Conservation (phyloP, 2,113 vertebrate genomes). For the Gambusia holbrooki region DNA sequence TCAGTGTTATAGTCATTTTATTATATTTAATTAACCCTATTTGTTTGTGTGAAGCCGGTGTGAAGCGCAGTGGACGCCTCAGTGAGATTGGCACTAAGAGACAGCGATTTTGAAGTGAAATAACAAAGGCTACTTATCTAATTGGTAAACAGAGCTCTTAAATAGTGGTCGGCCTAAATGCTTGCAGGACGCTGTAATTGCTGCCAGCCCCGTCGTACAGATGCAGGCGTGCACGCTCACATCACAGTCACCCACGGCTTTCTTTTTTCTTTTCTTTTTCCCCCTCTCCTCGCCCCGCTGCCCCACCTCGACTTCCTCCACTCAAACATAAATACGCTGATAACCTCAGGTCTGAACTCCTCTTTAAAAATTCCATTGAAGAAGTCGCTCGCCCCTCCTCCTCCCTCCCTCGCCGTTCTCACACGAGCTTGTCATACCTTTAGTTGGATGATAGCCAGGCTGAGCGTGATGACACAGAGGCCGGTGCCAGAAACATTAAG, state of each 20-base stretch:
- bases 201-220: slow-evolving; percentile 75
- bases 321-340: slow-evolving; percentile 67
- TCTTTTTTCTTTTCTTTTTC: background rate
- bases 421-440: slow-evolving; percentile 57
- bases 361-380: slow-evolving; percentile 70
- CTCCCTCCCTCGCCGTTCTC: slow-evolving; percentile 31
- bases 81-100: slow-evolving; percentile 72
- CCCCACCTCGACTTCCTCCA: slow-evolving; percentile 40
- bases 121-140: slow-evolving; percentile 84
- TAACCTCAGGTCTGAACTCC: slow-evolving; percentile 68
- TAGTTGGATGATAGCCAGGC: slow-evolving; percentile 56
- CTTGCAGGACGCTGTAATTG: slow-evolving; percentile 84
- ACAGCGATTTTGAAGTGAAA: slow-evolving; percentile 78
- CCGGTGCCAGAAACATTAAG: slow-evolving; percentile 60
- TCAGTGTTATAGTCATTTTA: background rate
- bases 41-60: background rate
- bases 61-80: slow-evolving; percentile 13
- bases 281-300: too few relatives aligned
- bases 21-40: background rate
- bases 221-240: slow-evolving; percentile 47
- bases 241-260: slow-evolving; percentile 32
- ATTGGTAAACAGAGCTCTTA: slow-evolving; percentile 84
- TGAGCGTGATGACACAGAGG: slow-evolving; percentile 58
- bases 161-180: slow-evolving; percentile 83
- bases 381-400: slow-evolving; percentile 21